Evolutionary conservation across 1,140 invertebrate genomes (phyloP).

Genomic region (Drosophila kepulauana): DNA sequence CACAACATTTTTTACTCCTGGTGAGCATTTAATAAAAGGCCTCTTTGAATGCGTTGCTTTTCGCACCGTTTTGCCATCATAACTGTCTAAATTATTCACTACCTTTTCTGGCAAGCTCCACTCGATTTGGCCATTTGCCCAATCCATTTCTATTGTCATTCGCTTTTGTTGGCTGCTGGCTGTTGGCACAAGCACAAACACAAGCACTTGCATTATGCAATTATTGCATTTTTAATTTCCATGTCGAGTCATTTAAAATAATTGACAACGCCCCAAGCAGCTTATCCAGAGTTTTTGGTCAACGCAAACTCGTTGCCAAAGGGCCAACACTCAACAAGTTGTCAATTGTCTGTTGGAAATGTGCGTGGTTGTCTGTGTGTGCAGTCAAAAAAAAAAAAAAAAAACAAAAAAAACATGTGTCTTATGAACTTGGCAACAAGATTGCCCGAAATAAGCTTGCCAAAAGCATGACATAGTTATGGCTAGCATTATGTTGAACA

Average conservation of each 20-base stretch:
- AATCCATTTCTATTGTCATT: constrained; percentile 10
- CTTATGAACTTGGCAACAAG: constrained; percentile 30
- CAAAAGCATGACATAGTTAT: too few relatives aligned
- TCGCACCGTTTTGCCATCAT: constrained; percentile 5
- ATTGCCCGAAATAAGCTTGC: too few relatives aligned
- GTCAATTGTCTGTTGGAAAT: constrained; percentile 20
- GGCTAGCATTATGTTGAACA: background rate
- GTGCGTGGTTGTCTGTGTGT: constrained; percentile 12
- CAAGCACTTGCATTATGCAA: constrained; percentile 59
- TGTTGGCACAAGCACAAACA: constrained; percentile 55
- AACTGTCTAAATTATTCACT: constrained; percentile 57
- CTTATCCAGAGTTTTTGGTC: constrained; percentile 2
- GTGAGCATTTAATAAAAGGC: constrained; percentile 5
- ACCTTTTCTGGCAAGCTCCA: constrained; percentile 34
- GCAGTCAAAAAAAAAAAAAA: constrained; percentile 5
- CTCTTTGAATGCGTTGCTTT: constrained; percentile 31
- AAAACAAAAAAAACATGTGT: constrained; percentile 11
- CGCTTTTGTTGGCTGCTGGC: constrained; percentile 41
- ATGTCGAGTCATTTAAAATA: constrained; percentile 79
- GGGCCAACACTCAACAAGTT: constrained; percentile 62
- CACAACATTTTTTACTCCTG: constrained; percentile 14
- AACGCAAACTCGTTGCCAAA: constrained; percentile 34
- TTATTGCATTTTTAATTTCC: constrained; percentile 78
- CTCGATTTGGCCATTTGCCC: constrained; percentile 66
- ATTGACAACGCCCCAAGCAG: constrained; percentile 52